These are phyloP conservation scores for Oreochromis spilurus DNA, from an alignment of 2,113 vertebrate species.

Conservation along the genomic window DNA sequence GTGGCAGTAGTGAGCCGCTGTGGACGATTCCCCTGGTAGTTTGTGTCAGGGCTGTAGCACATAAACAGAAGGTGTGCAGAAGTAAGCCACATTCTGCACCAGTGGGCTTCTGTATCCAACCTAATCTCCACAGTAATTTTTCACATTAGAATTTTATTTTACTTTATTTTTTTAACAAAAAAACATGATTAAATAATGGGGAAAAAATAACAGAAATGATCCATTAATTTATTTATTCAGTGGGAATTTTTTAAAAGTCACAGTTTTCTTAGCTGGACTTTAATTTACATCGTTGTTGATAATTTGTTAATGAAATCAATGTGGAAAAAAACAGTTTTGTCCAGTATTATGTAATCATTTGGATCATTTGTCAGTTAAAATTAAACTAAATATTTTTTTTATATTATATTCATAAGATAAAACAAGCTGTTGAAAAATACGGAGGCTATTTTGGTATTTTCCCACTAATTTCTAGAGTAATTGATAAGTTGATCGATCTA, in stretches of 20 bases:
- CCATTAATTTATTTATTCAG: not conserved
- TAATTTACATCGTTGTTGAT: not conserved
- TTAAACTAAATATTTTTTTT: not conserved
- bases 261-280: not conserved
- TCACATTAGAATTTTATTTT: not conserved
- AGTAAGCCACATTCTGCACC: not conserved
- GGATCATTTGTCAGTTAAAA: not conserved
- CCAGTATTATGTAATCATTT: not conserved
- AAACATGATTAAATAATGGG: not conserved
- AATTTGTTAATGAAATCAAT: not conserved
- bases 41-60: not conserved
- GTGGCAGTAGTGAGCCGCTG: conserved; percentile 84
- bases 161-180: not conserved
- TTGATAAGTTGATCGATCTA: not conserved
- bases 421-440: not conserved
- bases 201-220: not conserved
- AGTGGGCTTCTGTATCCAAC: not conserved
- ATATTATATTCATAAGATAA: not conserved
- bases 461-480: not conserved
- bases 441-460: not conserved
- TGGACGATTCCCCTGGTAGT: conserved; percentile 8
- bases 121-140: not conserved
- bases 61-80: not conserved
- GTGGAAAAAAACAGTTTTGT: not conserved
- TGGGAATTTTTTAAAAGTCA: not conserved